Conservation (phyloP, 2,797 vertebrate species). For the Percopsis omiscomaycus region DNA sequence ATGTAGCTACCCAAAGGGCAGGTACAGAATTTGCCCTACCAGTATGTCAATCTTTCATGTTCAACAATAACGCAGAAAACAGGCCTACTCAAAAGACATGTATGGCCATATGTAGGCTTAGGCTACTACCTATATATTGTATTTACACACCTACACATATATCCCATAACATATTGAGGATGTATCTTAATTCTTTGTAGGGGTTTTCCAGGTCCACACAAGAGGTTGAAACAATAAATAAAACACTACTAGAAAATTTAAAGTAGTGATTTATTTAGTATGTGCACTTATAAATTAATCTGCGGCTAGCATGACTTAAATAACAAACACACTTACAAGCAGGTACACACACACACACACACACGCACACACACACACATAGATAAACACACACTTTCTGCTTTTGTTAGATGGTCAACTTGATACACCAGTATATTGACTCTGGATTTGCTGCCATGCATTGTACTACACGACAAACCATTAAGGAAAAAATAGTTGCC, state of each 20-base stretch:
- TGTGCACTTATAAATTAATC: constrained; percentile 55
- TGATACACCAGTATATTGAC: constrained; percentile 34
- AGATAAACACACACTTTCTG: constrained; percentile 43
- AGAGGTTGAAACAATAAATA: background rate
- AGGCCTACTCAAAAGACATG: too few relatives aligned
- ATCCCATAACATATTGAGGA: too few relatives aligned
- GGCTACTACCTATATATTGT: too few relatives aligned
- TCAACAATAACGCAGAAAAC: too few relatives aligned
- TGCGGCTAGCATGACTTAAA: constrained; percentile 39
- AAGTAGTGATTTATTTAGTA: constrained; percentile 66
- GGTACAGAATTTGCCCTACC: too few relatives aligned
- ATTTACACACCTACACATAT: too few relatives aligned
- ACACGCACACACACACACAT: constrained; percentile 32
- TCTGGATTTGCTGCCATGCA: constrained; percentile 54
- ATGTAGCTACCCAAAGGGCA: too few relatives aligned
- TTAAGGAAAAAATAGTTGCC: constrained; percentile 14
- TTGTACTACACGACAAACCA: constrained; percentile 8
- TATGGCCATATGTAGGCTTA: too few relatives aligned
- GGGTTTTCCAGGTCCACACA: constrained; percentile 81
- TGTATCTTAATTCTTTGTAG: constrained; percentile 48
- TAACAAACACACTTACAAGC: constrained; percentile 33
- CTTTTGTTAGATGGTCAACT: constrained; percentile 22
- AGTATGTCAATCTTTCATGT: too few relatives aligned
- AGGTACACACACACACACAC: constrained; percentile 50
- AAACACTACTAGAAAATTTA: constrained; percentile 35